Percentiles rank a stretch among this genome's conserved stretches.
phyloP scores from a whole-genome alignment of 37 sponge, comb jelly and placozoan genomes.

The Hormiphora californensis region DNA sequence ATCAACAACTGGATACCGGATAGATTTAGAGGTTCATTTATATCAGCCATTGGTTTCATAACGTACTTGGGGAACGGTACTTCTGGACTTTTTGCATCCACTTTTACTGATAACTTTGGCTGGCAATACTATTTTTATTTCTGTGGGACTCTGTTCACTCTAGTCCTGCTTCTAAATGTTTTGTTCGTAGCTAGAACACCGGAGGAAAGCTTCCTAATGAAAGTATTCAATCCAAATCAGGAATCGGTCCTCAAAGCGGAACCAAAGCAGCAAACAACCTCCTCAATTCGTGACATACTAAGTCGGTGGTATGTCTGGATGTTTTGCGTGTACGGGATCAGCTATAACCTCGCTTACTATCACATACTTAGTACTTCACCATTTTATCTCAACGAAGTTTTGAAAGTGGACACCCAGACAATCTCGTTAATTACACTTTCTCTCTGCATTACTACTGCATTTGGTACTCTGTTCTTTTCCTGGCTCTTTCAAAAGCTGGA shows the following conservation, averaged over 20 bases:
- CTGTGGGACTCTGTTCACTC: background rate
- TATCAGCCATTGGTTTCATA: too few relatives aligned
- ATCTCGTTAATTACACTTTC: background rate
- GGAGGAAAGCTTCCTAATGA: too few relatives aligned
- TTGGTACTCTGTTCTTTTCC: background rate
- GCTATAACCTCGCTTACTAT: background rate
- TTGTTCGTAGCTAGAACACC: too few relatives aligned
- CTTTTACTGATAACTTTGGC: background rate
- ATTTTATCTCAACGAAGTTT: background rate
- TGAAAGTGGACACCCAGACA: background rate
- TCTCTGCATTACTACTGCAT: background rate
- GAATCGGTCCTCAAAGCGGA: too few relatives aligned
- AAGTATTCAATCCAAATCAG: too few relatives aligned
- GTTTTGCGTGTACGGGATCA: background rate
- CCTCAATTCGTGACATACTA: too few relatives aligned
- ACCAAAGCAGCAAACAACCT: too few relatives aligned
- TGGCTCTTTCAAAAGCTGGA: background rate
- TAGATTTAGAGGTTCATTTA: too few relatives aligned
- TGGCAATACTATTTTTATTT: constrained; percentile 12
- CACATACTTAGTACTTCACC: background rate
- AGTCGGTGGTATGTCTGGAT: background rate
- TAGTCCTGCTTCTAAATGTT: background rate
- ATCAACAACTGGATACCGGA: too few relatives aligned
- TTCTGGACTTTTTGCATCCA: background rate
- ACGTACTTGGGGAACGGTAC: background rate